Base-by-base conservation (phyloP, 2,888 invertebrate species). In the Chymomyza caudatula region DNA sequence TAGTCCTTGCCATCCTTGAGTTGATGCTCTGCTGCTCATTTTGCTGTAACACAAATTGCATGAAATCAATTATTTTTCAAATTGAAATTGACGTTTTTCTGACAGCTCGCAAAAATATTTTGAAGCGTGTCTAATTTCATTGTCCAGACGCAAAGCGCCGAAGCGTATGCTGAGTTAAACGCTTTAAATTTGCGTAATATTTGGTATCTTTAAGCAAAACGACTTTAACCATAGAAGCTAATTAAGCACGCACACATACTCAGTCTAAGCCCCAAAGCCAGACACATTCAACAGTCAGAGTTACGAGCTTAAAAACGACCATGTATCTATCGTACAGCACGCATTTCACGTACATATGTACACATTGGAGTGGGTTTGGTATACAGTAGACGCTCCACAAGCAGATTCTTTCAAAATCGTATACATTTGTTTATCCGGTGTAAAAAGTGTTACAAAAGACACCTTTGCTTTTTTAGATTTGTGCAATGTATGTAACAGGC, bases 21-120 rank as follows among this genome's bases (percentile, higher is more conserved):
- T 65, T 15, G 5, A 4, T 43, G 1, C 5, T 44, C 4, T 47
- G 75, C 71, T 74, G 78, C 81, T 84, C 74, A 82, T 81, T 81
- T 78, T 75, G 79, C 76, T 70, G 69, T 79, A 75, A 83, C 74
- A 74, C 71, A 82, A 82, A 86, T 84, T 84, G 77, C 76, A 74
- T 78, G 78, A 82, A 88, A 87, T 88, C 87, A 87, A 87, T 88
- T 87, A 87, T 86, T 80, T 76, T 78, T 60, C 62, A 85, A 81
- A 87, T 87, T 84, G 80, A 87, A 87, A 87, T 88, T 85, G 87
- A 88, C 86, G 74, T 78, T 74, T 82, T 76, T 83, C 72, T 77
- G 85, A 83, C 83, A 83, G 71, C 70, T 78, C 67, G 70, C 78
- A 72, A 76, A 85, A 85, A 84, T 80, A 81, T 81, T 84, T 63